Conservation (phyloP, 1,140 invertebrate species). For the Myzus persicae region DNA sequence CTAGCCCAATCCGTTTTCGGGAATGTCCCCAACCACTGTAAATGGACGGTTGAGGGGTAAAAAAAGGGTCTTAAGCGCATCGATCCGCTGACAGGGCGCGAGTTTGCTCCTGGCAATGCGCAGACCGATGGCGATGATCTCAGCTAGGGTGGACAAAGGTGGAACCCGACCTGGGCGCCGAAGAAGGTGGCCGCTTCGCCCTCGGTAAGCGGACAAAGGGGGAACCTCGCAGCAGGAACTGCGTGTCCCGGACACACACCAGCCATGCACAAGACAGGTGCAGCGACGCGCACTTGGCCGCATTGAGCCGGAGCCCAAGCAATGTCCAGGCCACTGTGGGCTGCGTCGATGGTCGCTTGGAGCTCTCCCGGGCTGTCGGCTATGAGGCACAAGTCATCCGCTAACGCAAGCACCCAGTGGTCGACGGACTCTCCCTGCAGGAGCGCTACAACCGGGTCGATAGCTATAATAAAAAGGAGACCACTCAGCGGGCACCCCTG, state of each 20-base stretch:
- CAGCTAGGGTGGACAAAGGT: too few relatives aligned
- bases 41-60: background rate
- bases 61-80: too few relatives aligned
- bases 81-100: too few relatives aligned
- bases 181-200: background rate
- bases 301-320: too few relatives aligned
- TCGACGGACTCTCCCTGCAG: background rate
- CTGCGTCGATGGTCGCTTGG: background rate
- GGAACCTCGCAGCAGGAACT: background rate
- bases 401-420: background rate
- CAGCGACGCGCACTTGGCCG: background rate
- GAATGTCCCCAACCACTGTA: background rate
- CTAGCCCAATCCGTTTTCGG: too few relatives aligned
- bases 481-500: background rate
- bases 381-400: background rate
- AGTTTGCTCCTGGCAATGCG: too few relatives aligned
- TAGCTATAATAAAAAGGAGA: background rate
- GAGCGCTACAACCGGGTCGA: background rate
- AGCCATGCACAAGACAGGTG: background rate
- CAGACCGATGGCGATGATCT: too few relatives aligned
- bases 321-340: accelerated
- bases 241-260: background rate
- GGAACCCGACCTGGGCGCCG: background rate
- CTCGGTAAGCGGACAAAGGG: background rate
- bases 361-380: background rate